Evolutionary conservation across 2,888 invertebrate species (phyloP), one percentile per base, ranked within the genome.

Genomic region (Eupsilia transversa): DNA sequence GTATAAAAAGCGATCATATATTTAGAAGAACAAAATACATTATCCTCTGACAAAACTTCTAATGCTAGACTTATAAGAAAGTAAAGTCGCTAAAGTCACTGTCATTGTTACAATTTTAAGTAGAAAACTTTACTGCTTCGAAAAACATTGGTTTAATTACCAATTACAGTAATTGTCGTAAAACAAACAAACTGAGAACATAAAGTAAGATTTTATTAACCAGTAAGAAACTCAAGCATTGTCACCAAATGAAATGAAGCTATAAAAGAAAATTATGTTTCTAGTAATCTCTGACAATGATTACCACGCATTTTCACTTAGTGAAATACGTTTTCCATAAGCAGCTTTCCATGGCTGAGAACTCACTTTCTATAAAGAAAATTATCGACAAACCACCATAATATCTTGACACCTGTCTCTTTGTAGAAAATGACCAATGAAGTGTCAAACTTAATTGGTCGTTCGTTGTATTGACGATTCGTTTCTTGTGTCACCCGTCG

Each of bases 241-340:
- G 69, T 72, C 65, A 72, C 27, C 46, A 61, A 66, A 54, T 12
- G 30, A 63, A 76, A 67, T 52, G 57, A 69, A 82, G 69, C 49
- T 60, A 59, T 74, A 57, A 60, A 79, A 74, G 74, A 80, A 80
- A 80, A 74, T 33, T 20, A 23, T 73, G 68, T 35, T 46, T 63
- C 74, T 60, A 68, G 74, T 83, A 84, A 67, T 52, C 76, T 41
- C 61, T 46, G 63, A 87, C 83, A 85, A 87, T 87, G 87, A 86
- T 86, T 81, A 85, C 82, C 81, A 82, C 80, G 80, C 78, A 90
- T 93, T 94, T 94, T 92, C 93, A 92, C 91, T 91, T 76, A 88
- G 86, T 87, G 85, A 88, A 89, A 90, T 91, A 91, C 89, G 89
- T 93, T 94, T 94, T 94, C 94, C 94, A 93, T 92, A 89, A 87